Evolutionary conservation across 2,797 vertebrate species (phyloP), one percentile per base, ranked within the genome.

Genomic region (Phylloscopus collybita): DNA sequence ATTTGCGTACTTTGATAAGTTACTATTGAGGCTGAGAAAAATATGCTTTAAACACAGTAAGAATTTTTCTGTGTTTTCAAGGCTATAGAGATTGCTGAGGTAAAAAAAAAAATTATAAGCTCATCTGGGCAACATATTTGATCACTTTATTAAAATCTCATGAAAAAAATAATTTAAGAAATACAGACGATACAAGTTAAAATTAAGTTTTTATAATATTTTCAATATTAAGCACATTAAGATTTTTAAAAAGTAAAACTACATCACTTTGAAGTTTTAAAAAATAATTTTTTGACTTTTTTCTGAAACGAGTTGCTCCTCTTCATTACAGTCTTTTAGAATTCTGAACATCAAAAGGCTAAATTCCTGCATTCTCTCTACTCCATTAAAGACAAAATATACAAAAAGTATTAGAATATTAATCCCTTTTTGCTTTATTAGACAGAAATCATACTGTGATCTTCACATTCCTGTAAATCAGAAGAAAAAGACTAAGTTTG

Each of bases 41-140:
- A 27, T 14, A 29, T 2, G 0, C 12, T 59, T 70, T 62, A 16
- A 66, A 38, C 1, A 1, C 0, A 1, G 6, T 47, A 22, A 36
- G 5, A 9, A 26, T 74, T 86, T 53, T 62, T 75, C 32, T 82
- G 7, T 76, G 19, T 66, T 27, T 85, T 78, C 12, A n/a, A 60
- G 7, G 11, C 27, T 53, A 2, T 5, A 38, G 5, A 38, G 6
- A 25, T 61, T 49, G 21, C 47, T 82, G 34, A 20, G 5, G 21
- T 40, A 62, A 82, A 70, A 93, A 16, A 2, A 53, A 23, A 40
- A 40, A 40, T 25, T 74, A 20, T 29, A 53, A 74, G 6, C 8
- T 82, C 11, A 34, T 49, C 25, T 75, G 8, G 9, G 16, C 15
- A 82, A 61, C 18, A 30, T 0, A 1, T 53, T 74, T 65, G 15